A percentile compares a stretch with the other conserved stretches of the same genome.
Conservation (phyloP, 2,797 vertebrate genomes). For the Anas flavirostris region DNA sequence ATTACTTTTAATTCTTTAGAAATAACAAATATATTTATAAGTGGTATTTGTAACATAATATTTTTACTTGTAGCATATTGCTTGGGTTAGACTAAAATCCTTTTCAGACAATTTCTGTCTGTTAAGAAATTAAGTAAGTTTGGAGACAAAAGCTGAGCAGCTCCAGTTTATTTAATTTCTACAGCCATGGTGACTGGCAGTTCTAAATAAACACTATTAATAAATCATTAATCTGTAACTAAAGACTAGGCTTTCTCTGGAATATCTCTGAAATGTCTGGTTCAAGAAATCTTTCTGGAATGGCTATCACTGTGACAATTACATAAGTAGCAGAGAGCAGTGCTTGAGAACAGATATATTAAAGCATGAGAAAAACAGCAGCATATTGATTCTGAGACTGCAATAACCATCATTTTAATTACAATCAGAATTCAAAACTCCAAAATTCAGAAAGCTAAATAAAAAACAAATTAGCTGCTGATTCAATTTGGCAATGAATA, state of each 20-base stretch:
- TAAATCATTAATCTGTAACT: conserved; percentile 85
- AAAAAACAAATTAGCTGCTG: not conserved
- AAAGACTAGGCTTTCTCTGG: conserved; percentile 71
- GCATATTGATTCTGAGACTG: not conserved
- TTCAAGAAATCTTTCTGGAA: conserved; percentile 46
- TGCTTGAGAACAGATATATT: conserved; percentile 28
- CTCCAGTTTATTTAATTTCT: conserved; percentile 75
- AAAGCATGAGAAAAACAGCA: conserved; percentile 7
- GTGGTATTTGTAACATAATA: not conserved
- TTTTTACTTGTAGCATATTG: not conserved
- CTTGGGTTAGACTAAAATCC: not conserved
- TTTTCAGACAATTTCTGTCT: conserved; percentile 4
- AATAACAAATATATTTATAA: not conserved
- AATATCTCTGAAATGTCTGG: conserved; percentile 43
- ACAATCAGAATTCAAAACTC: conserved; percentile 23
- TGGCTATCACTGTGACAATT: conserved; percentile 53
- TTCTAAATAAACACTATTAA: conserved; percentile 83
- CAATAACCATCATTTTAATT: conserved; percentile 27
- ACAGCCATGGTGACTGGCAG: conserved; percentile 75
- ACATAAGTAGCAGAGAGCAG: not conserved
- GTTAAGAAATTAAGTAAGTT: conserved; percentile 57
- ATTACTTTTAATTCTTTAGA: not conserved
- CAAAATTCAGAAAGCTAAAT: not conserved
- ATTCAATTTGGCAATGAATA: not conserved
- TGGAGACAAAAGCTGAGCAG: conserved; percentile 73